Conservation (phyloP, 2,797 vertebrate genomes). For the Gephyroberyx darwinii region DNA sequence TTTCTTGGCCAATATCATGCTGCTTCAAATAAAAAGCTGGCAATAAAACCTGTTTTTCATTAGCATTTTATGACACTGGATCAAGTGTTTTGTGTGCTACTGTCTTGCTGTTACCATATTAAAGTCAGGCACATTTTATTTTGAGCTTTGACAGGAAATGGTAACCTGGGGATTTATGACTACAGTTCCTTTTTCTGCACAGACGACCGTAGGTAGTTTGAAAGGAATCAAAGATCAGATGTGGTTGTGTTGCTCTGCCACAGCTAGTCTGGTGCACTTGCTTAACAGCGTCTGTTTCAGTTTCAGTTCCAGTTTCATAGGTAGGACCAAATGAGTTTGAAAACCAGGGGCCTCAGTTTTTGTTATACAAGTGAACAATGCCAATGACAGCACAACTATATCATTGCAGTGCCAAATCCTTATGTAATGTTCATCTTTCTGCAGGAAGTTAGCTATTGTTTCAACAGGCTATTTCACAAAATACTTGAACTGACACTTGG, state of each 20-base stretch:
- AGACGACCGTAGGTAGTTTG: conserved; percentile 13
- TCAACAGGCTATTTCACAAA: neutral
- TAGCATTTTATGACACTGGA: conserved; percentile 51
- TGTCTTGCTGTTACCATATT: conserved; percentile 30
- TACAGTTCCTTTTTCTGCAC: conserved; percentile 12
- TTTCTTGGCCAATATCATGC: conserved; percentile 27
- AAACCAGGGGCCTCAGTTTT: neutral
- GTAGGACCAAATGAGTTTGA: neutral
- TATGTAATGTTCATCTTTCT: conserved; percentile 4
- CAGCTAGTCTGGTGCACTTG: neutral
- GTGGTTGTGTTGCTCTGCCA: conserved; percentile 19
- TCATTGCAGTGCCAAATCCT: neutral
- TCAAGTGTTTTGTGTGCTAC: conserved; percentile 43
- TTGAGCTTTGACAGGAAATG: conserved; percentile 38
- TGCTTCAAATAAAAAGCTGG: conserved; percentile 42
- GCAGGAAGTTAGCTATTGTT: neutral
- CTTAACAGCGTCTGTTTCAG: neutral
- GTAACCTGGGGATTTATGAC: conserved; percentile 63
- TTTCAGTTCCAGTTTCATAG: neutral
- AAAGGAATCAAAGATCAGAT: conserved; percentile 46
- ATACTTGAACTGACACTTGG: conserved; percentile 7
- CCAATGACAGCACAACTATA: neutral
- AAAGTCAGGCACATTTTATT: conserved; percentile 53
- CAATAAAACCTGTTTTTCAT: conserved; percentile 46
- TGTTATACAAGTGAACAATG: neutral